These are phyloP conservation scores for Steinernema khuongi DNA, from an alignment of 1,140 invertebrate species.

Conservation along the genomic window DNA sequence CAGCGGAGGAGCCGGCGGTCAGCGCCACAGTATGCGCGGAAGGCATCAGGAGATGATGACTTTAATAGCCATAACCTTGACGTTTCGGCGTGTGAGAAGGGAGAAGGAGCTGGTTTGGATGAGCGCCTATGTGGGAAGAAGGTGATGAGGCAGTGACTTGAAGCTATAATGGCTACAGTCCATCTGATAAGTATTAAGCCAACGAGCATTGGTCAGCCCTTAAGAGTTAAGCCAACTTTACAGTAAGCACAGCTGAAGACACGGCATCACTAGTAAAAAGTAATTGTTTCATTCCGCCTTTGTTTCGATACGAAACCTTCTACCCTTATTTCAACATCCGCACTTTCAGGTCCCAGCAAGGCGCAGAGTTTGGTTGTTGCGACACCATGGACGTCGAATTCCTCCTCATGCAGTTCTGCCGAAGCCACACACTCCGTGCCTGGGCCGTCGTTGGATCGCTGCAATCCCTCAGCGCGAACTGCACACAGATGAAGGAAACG, in stretches of 20 bases:
- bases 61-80: slow-evolving; percentile 14
- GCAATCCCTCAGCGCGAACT: slow-evolving; percentile 26
- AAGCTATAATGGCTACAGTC: too few species aligned
- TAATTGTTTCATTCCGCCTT: not conserved
- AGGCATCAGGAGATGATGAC: not conserved
- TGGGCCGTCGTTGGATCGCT: slow-evolving; percentile 54
- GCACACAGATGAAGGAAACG: not conserved
- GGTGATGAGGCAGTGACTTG: too few species aligned
- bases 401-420: slow-evolving; percentile 54
- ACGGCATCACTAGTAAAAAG: not conserved
- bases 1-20: not conserved
- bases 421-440: slow-evolving; percentile 48
- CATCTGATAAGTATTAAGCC: too few species aligned
- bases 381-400: slow-evolving; percentile 55
- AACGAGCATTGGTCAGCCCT: too few species aligned
- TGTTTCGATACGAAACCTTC: not conserved
- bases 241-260: too few species aligned
- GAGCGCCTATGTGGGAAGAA: not conserved
- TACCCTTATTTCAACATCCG: not conserved
- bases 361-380: slow-evolving; percentile 55
- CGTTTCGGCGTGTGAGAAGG: not conserved
- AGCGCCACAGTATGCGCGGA: slow-evolving; percentile 3
- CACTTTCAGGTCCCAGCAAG: slow-evolving; percentile 49
- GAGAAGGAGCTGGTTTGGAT: not conserved
- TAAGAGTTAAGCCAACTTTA: too few species aligned